Conservation (phyloP, 92 coral and sea anemone species). For the Umimayanthus chanpuru region DNA sequence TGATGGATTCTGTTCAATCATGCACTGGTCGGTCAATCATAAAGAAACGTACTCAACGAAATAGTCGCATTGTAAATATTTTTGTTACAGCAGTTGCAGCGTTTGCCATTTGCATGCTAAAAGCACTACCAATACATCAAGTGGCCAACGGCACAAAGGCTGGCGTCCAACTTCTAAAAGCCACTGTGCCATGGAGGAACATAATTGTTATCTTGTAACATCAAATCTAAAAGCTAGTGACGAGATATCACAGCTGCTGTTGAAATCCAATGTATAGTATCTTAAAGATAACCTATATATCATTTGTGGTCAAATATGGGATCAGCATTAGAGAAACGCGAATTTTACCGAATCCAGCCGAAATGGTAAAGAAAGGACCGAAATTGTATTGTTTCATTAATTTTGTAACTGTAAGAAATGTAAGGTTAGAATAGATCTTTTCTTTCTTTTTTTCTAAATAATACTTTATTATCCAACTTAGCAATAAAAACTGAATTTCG, state of each 20-base stretch:
- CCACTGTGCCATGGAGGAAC: neutral
- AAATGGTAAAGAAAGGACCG: neutral
- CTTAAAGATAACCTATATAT: neutral
- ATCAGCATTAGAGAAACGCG: neutral
- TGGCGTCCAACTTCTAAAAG: neutral
- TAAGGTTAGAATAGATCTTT: neutral
- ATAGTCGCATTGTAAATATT: slow-evolving; percentile 76
- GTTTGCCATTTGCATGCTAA: slow-evolving; percentile 82
- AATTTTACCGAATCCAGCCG: neutral
- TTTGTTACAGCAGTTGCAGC: slow-evolving; percentile 83
- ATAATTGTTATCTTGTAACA: neutral
- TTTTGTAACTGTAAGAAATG: neutral
- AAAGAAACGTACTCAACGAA: slow-evolving; percentile 72
- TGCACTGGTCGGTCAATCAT: slow-evolving; percentile 53
- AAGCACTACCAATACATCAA: neutral
- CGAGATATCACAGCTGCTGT: neutral
- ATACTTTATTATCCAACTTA: neutral
- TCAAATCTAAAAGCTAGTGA: neutral
- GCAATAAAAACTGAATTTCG: neutral
- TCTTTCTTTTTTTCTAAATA: neutral
- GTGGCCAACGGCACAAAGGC: neutral
- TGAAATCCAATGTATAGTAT: slow-evolving; percentile 9
- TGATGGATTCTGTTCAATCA: slow-evolving; percentile 50
- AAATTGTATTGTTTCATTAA: neutral
- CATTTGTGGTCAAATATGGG: neutral